phyloP scores from a whole-genome alignment of 1,140 invertebrate species.

The Proales similis region DNA sequence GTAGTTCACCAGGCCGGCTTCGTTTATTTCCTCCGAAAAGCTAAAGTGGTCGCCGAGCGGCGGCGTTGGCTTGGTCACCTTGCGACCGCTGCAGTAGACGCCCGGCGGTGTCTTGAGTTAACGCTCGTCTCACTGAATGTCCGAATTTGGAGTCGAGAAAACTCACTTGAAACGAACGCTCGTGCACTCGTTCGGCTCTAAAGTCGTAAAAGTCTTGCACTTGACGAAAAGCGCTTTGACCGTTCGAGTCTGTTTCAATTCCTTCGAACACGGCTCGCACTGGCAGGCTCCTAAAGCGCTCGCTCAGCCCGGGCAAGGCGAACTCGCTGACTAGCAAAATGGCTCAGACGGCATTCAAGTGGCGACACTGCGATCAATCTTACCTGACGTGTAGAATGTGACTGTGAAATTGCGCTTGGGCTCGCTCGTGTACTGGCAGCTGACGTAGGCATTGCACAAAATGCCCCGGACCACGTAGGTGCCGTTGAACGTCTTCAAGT shows the following conservation, averaged over 20 bases:
- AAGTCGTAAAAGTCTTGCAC: conserved; percentile 33
- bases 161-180: neutral
- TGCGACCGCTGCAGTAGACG: conserved; percentile 1
- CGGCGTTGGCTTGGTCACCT: neutral
- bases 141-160: neutral
- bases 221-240: neutral
- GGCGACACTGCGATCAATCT: neutral
- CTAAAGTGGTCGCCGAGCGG: conserved; percentile 1
- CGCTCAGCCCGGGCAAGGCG: conserved; percentile 18
- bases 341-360: too few relatives aligned
- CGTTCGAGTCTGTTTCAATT: neutral
- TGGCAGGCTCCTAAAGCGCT: neutral
- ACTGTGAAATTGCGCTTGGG: conserved; percentile 14
- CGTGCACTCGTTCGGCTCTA: neutral
- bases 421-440: conserved; percentile 13
- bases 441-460: conserved; percentile 1
- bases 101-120: conserved; percentile 19
- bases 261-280: conserved; percentile 17
- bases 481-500: conserved; percentile 15
- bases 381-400: conserved; percentile 22
- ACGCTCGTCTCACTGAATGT: neutral
- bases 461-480: conserved; percentile 1
- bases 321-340: neutral
- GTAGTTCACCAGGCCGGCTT: conserved; percentile 1
- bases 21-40: conserved; percentile 31